phyloP scores from a whole-genome alignment of 2,797 vertebrate species.

The Diplodus puntazzo region DNA sequence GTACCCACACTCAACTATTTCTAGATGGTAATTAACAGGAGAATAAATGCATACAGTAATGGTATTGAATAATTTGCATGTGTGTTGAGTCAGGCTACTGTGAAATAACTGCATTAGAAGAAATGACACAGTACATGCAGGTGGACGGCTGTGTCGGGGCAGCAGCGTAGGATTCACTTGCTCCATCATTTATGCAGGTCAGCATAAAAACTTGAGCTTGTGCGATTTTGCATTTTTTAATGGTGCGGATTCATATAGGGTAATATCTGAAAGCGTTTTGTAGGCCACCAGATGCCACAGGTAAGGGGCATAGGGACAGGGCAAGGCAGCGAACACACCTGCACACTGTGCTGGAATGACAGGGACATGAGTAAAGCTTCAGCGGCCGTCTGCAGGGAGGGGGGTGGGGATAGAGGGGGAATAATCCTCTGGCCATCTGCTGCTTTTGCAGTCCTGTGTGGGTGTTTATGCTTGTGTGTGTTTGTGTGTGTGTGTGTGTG shows the following conservation, averaged over 20 bases:
- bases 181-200: neutral
- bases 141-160: neutral
- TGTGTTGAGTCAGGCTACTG: slow-evolving; percentile 22
- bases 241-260: neutral
- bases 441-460: slow-evolving; percentile 53
- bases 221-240: neutral
- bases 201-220: neutral
- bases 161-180: neutral
- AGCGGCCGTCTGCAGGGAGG: slow-evolving; percentile 40
- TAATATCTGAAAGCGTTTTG: slow-evolving; percentile 18
- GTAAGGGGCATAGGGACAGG: slow-evolving; percentile 35
- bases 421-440: slow-evolving; percentile 87
- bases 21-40: slow-evolving; percentile 58
- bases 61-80: slow-evolving; percentile 32
- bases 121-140: neutral
- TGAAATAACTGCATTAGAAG: slow-evolving; percentile 12
- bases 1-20: slow-evolving; percentile 65
- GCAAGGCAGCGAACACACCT: slow-evolving; percentile 26
- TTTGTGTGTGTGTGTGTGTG: slow-evolving; percentile 28
- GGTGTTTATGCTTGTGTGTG: slow-evolving; percentile 26
- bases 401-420: slow-evolving; percentile 61
- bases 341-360: slow-evolving; percentile 44
- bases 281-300: slow-evolving; percentile 43
- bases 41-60: slow-evolving; percentile 61
- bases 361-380: slow-evolving; percentile 59